These are phyloP conservation scores for Trachops cirrhosus DNA, from an alignment of 2,797 vertebrate species.

Conservation along the genomic window DNA sequence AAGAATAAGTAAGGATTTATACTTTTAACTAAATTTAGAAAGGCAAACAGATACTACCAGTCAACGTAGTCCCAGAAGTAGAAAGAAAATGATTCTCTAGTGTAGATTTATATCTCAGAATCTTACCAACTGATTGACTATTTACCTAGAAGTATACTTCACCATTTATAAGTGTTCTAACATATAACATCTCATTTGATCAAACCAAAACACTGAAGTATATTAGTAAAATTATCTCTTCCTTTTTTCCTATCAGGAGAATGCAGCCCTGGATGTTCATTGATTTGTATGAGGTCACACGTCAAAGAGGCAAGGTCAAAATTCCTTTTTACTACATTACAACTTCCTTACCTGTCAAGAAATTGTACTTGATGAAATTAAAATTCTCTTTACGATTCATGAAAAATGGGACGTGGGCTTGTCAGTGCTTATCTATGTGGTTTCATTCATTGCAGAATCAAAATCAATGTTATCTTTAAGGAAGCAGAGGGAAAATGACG, in stretches of 20 bases:
- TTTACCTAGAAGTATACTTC: background rate
- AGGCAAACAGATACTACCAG: background rate
- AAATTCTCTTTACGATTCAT: background rate
- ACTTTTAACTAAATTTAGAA: background rate
- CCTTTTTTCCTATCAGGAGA: background rate
- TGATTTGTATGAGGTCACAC: background rate
- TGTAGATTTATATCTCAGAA: background rate
- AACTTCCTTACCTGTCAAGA: background rate
- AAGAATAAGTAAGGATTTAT: background rate
- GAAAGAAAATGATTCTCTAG: background rate
- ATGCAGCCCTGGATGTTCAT: background rate
- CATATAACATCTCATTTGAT: background rate
- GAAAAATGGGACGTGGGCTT: background rate
- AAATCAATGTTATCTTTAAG: background rate
- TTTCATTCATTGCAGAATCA: background rate
- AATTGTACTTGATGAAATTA: background rate
- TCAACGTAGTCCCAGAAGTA: background rate
- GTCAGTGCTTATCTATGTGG: background rate
- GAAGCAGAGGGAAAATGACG: background rate
- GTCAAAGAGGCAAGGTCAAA: background rate
- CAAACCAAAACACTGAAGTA: background rate
- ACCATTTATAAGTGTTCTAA: background rate
- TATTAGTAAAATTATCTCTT: background rate
- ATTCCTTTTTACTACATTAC: background rate
- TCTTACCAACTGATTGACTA: background rate